These are phyloP conservation scores for Sinelater perroti DNA, from an alignment of 2,888 invertebrate genomes.

Conservation along the genomic window DNA sequence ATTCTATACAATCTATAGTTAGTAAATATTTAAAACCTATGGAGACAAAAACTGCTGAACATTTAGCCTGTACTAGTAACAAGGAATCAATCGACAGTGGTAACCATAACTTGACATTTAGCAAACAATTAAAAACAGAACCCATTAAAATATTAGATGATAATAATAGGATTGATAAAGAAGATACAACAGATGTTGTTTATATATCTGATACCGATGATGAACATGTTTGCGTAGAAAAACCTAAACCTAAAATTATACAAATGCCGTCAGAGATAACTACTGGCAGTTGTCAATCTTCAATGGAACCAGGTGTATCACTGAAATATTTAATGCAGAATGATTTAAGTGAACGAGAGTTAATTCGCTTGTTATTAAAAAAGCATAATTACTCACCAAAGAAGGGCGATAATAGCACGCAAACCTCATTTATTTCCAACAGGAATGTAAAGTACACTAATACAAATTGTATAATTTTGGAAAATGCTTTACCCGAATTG, in stretches of 20 bases:
- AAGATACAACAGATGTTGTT: too few relatives aligned
- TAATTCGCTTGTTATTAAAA: background rate
- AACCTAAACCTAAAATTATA: background rate
- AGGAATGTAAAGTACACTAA: background rate
- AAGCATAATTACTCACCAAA: background rate
- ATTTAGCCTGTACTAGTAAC: too few relatives aligned
- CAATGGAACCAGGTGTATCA: background rate
- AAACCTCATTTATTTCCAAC: background rate
- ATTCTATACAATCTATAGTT: constrained; percentile 1
- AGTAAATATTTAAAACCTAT: background rate
- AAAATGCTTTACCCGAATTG: constrained; percentile 6
- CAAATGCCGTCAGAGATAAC: background rate
- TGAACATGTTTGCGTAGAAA: background rate
- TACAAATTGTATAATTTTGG: constrained; percentile 10
- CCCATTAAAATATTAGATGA: too few relatives aligned
- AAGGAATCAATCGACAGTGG: too few relatives aligned
- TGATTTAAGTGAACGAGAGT: constrained; percentile 2
- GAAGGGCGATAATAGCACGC: background rate
- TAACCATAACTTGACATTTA: too few relatives aligned
- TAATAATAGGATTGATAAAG: background rate
- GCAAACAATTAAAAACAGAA: too few relatives aligned
- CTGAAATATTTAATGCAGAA: too few relatives aligned
- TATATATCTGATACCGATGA: constrained; percentile 12
- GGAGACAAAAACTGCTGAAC: too few relatives aligned
- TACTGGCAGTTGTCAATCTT: too few relatives aligned